phyloP scores from a whole-genome alignment of 2,888 invertebrate genomes.

The Drosophila percnosoma region DNA sequence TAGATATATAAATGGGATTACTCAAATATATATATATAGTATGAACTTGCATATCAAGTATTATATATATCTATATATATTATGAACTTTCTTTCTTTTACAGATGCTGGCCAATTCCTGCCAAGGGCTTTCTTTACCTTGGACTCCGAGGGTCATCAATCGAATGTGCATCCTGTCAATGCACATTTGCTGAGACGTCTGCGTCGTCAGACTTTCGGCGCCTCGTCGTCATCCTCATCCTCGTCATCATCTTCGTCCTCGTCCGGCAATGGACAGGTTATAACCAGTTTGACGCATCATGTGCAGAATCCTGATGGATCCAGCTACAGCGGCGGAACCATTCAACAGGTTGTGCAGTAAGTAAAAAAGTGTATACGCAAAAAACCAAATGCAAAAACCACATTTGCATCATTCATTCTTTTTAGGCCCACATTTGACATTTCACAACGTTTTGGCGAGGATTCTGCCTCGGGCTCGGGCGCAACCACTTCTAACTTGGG shows the following conservation, averaged over 20 bases:
- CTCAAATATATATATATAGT: no score
- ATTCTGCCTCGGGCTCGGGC: slow-evolving; percentile 29
- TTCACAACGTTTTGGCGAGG: slow-evolving; percentile 55
- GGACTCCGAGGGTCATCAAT: slow-evolving; percentile 81
- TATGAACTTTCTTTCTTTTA: background rate
- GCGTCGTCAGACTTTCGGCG: slow-evolving; percentile 66
- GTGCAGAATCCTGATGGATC: slow-evolving; percentile 45
- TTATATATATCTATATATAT: background rate
- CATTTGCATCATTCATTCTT: background rate
- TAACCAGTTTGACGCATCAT: slow-evolving; percentile 42
- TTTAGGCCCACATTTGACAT: slow-evolving; percentile 21
- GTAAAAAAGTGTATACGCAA: background rate
- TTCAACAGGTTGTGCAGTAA: slow-evolving; percentile 33
- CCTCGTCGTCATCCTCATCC: slow-evolving; percentile 65
- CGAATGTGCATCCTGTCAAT: slow-evolving; percentile 75
- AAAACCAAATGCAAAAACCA: background rate
- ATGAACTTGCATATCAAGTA: no score
- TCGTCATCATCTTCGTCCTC: slow-evolving; percentile 53
- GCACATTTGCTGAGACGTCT: slow-evolving; percentile 77
- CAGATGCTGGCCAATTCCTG: slow-evolving; percentile 80
- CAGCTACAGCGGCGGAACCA: background rate
- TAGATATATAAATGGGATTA: background rate
- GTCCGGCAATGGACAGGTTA: slow-evolving; percentile 41
- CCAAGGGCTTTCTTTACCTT: slow-evolving; percentile 81
- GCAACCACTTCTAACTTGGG: background rate